phyloP scores from a whole-genome alignment of 1,140 invertebrate genomes.

The Micrasema minimum region DNA sequence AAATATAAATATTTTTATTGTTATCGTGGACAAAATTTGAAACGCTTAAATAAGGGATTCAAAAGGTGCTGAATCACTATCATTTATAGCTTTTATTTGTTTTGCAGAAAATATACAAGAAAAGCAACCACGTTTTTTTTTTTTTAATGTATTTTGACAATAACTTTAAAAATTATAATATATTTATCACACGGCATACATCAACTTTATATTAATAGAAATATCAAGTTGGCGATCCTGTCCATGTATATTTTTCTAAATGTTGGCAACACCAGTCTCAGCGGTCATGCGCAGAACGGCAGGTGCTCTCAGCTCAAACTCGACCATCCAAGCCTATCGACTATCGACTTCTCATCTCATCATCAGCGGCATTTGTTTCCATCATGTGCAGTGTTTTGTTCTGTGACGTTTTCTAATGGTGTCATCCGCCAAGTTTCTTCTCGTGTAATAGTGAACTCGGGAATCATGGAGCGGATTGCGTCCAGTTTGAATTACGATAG shows the following conservation, averaged over 20 bases:
- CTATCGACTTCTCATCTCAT: slow-evolving; percentile 36
- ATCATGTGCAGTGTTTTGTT: slow-evolving; percentile 44
- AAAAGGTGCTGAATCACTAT: too few species aligned
- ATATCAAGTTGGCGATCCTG: slow-evolving; percentile 6
- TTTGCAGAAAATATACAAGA: neutral
- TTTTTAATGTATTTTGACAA: too few species aligned
- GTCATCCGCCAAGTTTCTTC: slow-evolving; percentile 17
- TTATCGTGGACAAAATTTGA: too few species aligned
- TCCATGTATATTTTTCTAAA: neutral
- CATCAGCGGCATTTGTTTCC: slow-evolving; percentile 46
- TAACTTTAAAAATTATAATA: too few species aligned
- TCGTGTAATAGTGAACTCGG: neutral
- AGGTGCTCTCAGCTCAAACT: slow-evolving; percentile 38
- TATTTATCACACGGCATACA: too few species aligned
- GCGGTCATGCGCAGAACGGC: slow-evolving; percentile 40
- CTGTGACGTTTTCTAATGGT: slow-evolving; percentile 43
- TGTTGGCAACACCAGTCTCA: slow-evolving; percentile 24
- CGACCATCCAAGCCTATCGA: slow-evolving; percentile 36
- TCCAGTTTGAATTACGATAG: slow-evolving; percentile 25
- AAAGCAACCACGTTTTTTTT: neutral
- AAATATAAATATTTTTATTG: too few species aligned
- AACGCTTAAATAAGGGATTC: too few species aligned
- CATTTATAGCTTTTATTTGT: too few species aligned
- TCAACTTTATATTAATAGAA: too few species aligned
- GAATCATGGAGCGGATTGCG: slow-evolving; percentile 31